Conservation (phyloP, 1,140 invertebrate species). For the Bombus haemorrhoidalis region DNA sequence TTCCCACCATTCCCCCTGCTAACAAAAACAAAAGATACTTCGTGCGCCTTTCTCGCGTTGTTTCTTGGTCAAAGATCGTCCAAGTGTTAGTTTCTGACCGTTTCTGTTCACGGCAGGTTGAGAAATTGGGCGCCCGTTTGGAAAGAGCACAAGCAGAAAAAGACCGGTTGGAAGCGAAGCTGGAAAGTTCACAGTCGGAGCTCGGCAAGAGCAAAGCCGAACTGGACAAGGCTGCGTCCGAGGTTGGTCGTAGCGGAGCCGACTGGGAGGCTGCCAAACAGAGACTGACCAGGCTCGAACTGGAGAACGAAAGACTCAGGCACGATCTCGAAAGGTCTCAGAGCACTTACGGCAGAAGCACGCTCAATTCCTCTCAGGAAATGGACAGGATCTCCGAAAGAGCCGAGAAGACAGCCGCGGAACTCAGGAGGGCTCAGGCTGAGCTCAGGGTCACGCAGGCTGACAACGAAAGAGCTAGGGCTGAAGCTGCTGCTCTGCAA, state of each 20-base stretch:
- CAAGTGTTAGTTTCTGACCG: background rate
- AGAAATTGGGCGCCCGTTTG: slow-evolving; percentile 93
- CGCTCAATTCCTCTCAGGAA: slow-evolving; percentile 89
- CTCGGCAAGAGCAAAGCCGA: slow-evolving; percentile 96
- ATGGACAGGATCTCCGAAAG: slow-evolving; percentile 93
- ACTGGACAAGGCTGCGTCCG: slow-evolving; percentile 93
- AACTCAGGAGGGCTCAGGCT: slow-evolving; percentile 92
- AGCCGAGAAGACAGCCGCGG: slow-evolving; percentile 91
- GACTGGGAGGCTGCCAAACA: slow-evolving; percentile 96
- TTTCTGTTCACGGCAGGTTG: slow-evolving; percentile 82
- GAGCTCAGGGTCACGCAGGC: slow-evolving; percentile 92
- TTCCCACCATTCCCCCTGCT: background rate
- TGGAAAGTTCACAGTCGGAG: slow-evolving; percentile 96
- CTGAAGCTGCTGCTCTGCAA: slow-evolving; percentile 92
- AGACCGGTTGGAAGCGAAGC: slow-evolving; percentile 93
- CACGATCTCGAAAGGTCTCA: slow-evolving; percentile 93
- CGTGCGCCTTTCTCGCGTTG: background rate
- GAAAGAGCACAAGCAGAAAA: slow-evolving; percentile 95
- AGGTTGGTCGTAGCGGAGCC: slow-evolving; percentile 92
- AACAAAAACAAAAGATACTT: background rate
- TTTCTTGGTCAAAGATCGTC: background rate
- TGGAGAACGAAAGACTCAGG: slow-evolving; percentile 94
- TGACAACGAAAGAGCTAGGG: slow-evolving; percentile 92
- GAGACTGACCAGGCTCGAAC: slow-evolving; percentile 90
- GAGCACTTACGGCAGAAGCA: slow-evolving; percentile 90